Percentiles rank a stretch among this genome's conserved stretches.
Evolutionary conservation across 2,797 vertebrate genomes (phyloP).

Genomic region (Phalloptychus januarius): DNA sequence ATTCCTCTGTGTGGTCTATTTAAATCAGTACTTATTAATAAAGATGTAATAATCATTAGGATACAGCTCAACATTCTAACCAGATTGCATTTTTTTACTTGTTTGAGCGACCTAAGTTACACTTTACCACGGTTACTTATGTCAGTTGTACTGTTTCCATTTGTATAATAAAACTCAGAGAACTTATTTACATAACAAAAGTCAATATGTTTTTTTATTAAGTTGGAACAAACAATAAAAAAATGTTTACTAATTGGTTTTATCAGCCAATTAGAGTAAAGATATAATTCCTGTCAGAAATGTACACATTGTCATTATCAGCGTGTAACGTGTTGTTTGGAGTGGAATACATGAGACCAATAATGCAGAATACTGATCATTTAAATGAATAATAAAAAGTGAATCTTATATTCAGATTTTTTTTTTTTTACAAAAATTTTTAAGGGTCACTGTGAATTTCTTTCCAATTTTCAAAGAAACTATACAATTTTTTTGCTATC

Average conservation of each 20-base stretch:
- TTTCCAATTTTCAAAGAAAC: not conserved
- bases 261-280: not conserved
- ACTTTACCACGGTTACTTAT: not conserved
- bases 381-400: not conserved
- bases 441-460: no score
- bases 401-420: not conserved
- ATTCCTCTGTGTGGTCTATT: no score
- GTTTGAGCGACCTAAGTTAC: not conserved
- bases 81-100: not conserved
- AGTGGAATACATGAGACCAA: not conserved
- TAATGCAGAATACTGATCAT: not conserved
- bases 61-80: no score
- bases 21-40: no score
- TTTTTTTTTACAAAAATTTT: not conserved
- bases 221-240: not conserved
- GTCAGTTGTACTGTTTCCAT: not conserved
- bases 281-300: not conserved
- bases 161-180: not conserved
- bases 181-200: not conserved
- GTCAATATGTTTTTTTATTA: not conserved
- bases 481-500: not conserved
- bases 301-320: not conserved
- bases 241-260: not conserved
- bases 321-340: not conserved
- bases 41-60: no score